Evolutionary conservation across 2,888 invertebrate genomes (phyloP).

Genomic region (Zaprionus bogoriensis): DNA sequence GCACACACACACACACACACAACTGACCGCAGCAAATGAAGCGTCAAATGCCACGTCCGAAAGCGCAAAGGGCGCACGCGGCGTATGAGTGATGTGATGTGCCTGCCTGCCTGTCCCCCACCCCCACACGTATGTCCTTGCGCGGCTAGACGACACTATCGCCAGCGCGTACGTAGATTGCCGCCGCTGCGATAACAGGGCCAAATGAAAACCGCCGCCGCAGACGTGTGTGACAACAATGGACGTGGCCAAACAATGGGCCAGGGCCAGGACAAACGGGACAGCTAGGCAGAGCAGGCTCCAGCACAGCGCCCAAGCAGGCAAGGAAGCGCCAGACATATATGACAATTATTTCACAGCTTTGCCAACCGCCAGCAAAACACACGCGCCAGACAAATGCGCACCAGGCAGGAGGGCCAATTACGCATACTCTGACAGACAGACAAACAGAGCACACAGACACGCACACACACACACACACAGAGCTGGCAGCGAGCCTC

Average conservation of each 20-base stretch:
- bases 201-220: neutral
- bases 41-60: conserved; percentile 32
- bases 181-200: neutral
- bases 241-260: neutral
- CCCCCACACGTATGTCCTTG: no score
- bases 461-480: conserved; percentile 1
- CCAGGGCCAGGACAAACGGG: neutral
- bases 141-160: conserved; percentile 36
- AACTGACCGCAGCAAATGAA: conserved; percentile 33
- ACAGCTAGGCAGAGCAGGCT: neutral
- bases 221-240: neutral
- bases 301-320: neutral
- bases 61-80: conserved; percentile 22
- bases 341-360: conserved; percentile 44
- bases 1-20: neutral
- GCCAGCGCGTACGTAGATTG: neutral
- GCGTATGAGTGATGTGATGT: conserved; percentile 38
- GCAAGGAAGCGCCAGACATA: conserved; percentile 13
- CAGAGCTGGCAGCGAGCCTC: conserved; percentile 15
- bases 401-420: conserved; percentile 34
- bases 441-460: neutral
- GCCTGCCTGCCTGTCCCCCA: neutral
- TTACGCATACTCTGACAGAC: conserved; percentile 21
- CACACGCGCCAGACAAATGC: conserved; percentile 54
- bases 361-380: neutral